Evolutionary conservation across 2,113 vertebrate species (phyloP).

Genomic region (Psophia crepitans): DNA sequence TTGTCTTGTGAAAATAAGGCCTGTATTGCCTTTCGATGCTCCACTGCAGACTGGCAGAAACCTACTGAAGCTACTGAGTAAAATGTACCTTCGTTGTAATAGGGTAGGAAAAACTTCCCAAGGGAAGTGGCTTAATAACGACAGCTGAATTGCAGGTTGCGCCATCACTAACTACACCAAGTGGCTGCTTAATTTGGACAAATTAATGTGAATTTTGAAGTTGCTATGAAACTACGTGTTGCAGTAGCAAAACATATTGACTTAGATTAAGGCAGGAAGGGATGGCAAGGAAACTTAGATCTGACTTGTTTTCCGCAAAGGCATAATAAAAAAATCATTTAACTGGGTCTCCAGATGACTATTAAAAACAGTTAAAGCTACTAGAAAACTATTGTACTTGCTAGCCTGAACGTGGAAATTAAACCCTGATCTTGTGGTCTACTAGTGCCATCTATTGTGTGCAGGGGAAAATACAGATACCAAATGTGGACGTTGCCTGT

Average conservation of each 20-base stretch:
- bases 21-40: neutral
- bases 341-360: neutral
- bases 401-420: neutral
- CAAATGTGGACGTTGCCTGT: neutral
- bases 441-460: slow-evolving; percentile 62
- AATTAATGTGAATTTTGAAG: neutral
- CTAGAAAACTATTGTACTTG: neutral
- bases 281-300: neutral
- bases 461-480: neutral
- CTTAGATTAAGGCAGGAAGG: neutral
- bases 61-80: neutral
- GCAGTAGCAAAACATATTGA: neutral
- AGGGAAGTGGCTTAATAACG: neutral
- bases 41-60: neutral
- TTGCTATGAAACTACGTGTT: neutral
- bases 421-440: neutral
- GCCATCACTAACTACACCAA: neutral
- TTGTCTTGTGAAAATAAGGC: neutral
- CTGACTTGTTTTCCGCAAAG: neutral
- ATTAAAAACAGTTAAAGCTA: slow-evolving; percentile 17
- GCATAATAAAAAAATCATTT: neutral
- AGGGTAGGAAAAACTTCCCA: neutral
- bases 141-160: neutral
- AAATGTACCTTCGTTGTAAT: neutral
- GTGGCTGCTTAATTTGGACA: neutral